These are phyloP conservation scores for Hipposideros larvatus DNA, from an alignment of 2,797 vertebrate species.

Conservation along the genomic window DNA sequence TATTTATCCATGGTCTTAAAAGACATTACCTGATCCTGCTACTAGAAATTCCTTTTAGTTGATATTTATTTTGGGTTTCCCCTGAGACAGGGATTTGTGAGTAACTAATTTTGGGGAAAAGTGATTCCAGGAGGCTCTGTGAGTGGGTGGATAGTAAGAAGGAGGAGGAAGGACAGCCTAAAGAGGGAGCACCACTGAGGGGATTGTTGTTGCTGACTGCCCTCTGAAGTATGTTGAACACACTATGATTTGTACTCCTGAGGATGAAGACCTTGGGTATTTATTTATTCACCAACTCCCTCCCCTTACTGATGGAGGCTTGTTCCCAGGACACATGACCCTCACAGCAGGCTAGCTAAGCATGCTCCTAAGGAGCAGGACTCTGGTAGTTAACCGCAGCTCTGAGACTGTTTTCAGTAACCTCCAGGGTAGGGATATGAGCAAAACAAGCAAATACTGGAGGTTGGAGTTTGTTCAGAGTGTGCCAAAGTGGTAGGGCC, in stretches of 20 bases:
- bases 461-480: not conserved
- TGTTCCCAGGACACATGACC: not conserved
- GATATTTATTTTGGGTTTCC: not conserved
- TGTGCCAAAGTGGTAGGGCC: not conserved
- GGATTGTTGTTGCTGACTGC: not conserved
- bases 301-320: not conserved
- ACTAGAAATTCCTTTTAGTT: not conserved
- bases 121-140: not conserved
- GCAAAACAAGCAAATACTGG: not conserved
- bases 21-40: not conserved
- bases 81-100: not conserved
- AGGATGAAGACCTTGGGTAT: not conserved
- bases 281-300: not conserved
- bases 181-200: not conserved
- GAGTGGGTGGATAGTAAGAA: not conserved
- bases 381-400: fast-evolving
- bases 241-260: not conserved
- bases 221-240: not conserved
- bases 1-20: not conserved
- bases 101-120: not conserved
- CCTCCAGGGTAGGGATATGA: not conserved
- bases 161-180: not conserved
- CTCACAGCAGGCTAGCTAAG: no score
- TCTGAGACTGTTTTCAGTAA: not conserved
- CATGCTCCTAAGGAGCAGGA: not conserved